Evolutionary conservation across 2,797 vertebrate genomes (phyloP), one percentile per base, ranked within the genome.

Genomic region (Perodicticus potto): DNA sequence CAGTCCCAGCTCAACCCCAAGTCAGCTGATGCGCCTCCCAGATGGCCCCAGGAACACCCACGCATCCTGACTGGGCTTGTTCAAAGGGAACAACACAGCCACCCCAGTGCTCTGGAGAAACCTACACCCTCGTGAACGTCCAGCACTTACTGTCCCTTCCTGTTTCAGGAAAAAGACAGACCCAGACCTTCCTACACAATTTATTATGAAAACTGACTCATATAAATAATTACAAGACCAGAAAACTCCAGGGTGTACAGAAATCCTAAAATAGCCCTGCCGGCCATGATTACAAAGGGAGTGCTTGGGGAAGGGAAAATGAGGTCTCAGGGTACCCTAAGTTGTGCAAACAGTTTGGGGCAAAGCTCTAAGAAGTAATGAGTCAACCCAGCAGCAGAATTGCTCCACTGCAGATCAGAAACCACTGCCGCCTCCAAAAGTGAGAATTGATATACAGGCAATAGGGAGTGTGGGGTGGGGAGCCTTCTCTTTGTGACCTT

Each of bases 271-370:
- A 91, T 13, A 82, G 92, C 69, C 22, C 61, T 0, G 25, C 32
- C 7, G 4, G 86, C 67, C 0, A 2, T 0, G n/a, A 57, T 1
- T 25, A 45, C 70, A 7, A 13, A 34, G 0, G 0, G 29, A 29
- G 19, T 1, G 43, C 29, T 43, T 7, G 1, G 53, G 53, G 63
- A 43, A 22, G 74, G 89, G 19, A n/a, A 27, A 25, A 27, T 4
- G 11, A 29, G 70, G 37, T n/a, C 37, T 23, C 2, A 20, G 80
- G 73, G 63, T 11, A 4, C 55, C 83, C 88, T 11, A 2, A n/a
- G 27, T 12, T n/a, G 37, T 27, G 76, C 70, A 59, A 20, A 49
- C 8, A 49, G 32, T 69, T 69, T 43, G 69, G 43, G 53, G 37
- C 70, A 59, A 55, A 55, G 29, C 49, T 3, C 3, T 67, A 9